These are phyloP conservation scores for Acleris holmiana DNA, from an alignment of 2,888 invertebrate species.

Conservation along the genomic window DNA sequence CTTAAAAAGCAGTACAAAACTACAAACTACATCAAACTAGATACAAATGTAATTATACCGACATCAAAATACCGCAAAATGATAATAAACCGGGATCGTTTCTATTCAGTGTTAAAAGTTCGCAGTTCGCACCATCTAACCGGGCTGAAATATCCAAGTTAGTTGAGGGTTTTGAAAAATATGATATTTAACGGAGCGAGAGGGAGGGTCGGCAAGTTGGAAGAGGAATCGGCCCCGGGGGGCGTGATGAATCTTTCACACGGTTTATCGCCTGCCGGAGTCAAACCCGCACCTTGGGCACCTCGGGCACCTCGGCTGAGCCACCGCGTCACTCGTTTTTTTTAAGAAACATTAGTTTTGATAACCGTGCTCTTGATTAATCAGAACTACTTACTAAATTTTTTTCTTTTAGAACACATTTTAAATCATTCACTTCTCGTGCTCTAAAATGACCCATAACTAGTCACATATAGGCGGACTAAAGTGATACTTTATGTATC, in stretches of 20 bases:
- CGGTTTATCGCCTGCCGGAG: slow-evolving; percentile 78
- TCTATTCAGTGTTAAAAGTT: slow-evolving; percentile 68
- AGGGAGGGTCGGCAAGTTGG: slow-evolving; percentile 70
- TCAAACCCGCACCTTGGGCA: slow-evolving; percentile 58
- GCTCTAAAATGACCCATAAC: no score
- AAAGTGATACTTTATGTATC: no score
- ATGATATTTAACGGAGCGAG: slow-evolving; percentile 70
- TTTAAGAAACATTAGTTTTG: no score
- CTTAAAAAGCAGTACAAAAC: slow-evolving; percentile 17
- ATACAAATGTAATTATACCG: slow-evolving; percentile 24
- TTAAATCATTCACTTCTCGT: no score
- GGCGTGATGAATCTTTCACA: slow-evolving; percentile 81
- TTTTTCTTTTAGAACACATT: no score
- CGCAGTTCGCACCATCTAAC: slow-evolving; percentile 51
- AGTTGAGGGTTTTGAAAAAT: slow-evolving; percentile 76
- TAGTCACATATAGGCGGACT: no score
- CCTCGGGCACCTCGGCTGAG: slow-evolving; percentile 36
- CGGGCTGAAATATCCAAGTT: slow-evolving; percentile 57
- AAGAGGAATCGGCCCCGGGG: slow-evolving; percentile 75
- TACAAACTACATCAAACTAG: slow-evolving; percentile 21
- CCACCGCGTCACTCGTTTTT: not conserved
- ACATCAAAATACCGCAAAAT: slow-evolving; percentile 25
- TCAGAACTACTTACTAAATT: no score
- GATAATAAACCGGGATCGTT: slow-evolving; percentile 44
- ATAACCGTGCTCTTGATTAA: no score